These are phyloP conservation scores for Silurus asotus DNA, from an alignment of 2,113 vertebrate genomes.

Conservation along the genomic window DNA sequence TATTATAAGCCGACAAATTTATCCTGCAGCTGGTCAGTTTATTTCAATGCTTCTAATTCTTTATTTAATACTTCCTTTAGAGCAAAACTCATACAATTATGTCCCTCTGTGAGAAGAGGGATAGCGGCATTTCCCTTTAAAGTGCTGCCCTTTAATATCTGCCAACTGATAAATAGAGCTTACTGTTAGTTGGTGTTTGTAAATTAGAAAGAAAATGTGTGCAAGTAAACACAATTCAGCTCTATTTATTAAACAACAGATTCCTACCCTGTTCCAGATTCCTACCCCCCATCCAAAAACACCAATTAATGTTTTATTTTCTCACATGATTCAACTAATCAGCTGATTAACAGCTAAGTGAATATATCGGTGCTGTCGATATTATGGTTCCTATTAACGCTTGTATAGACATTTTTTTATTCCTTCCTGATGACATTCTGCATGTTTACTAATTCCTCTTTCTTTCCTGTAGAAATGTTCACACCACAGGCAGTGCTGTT, in stretches of 20 bases:
- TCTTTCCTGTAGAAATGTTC: constrained; percentile 34
- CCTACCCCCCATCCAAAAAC: neutral
- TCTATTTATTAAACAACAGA: neutral
- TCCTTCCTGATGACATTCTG: neutral
- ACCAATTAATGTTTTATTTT: neutral
- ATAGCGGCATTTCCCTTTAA: neutral
- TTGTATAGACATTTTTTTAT: neutral
- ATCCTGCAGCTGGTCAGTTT: neutral
- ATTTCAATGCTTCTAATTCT: neutral
- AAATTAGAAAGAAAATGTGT: neutral
- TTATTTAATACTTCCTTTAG: no score
- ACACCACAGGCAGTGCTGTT: constrained; percentile 55
- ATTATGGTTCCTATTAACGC: neutral
- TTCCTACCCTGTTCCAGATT: neutral
- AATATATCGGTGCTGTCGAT: neutral
- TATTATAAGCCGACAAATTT: neutral
- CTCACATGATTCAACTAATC: neutral
- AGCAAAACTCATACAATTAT: neutral
- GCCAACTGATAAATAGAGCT: neutral
- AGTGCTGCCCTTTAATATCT: neutral
- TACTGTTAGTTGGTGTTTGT: neutral
- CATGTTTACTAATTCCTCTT: neutral
- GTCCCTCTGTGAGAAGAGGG: neutral
- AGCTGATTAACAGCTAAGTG: neutral
- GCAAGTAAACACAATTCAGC: neutral